Evolutionary conservation across 2,797 vertebrate species (phyloP).

Genomic region (Pseudopleuronectes americanus): DNA sequence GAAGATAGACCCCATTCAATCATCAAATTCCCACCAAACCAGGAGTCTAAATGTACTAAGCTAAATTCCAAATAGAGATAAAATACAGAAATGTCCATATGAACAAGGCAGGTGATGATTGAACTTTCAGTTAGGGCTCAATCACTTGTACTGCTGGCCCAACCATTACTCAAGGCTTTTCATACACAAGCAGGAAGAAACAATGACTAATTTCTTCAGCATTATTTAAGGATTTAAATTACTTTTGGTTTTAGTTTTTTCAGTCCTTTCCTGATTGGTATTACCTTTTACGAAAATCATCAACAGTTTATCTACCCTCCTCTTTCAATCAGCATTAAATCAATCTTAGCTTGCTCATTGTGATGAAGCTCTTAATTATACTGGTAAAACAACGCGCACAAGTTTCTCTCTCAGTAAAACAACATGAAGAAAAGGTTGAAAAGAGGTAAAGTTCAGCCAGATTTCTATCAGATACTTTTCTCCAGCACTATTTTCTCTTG

Average conservation of each 20-base stretch:
- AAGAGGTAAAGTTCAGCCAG: constrained; percentile 5
- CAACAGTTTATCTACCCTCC: background rate
- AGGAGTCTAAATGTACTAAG: background rate
- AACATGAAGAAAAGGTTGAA: background rate
- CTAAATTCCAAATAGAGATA: constrained; percentile 6
- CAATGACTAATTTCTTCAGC: background rate
- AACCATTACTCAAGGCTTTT: background rate
- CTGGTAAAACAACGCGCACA: background rate
- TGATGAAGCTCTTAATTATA: constrained; percentile 1
- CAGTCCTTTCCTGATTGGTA: background rate
- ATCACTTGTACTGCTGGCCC: background rate
- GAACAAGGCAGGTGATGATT: background rate
- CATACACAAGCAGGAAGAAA: background rate
- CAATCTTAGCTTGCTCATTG: background rate
- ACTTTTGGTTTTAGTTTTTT: background rate
- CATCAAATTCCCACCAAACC: background rate
- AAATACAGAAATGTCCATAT: background rate
- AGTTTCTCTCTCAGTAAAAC: constrained; percentile 1
- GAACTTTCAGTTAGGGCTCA: background rate
- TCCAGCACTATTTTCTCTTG: background rate
- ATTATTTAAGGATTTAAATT: background rate
- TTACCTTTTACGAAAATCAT: too few species aligned
- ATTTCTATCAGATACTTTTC: constrained; percentile 8
- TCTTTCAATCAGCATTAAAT: constrained; percentile 3
- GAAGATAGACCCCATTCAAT: background rate